Percentiles rank a stretch among this genome's conserved stretches.
Conservation (phyloP, 2,113 vertebrate species). For the Tragelaphus strepsiceros region DNA sequence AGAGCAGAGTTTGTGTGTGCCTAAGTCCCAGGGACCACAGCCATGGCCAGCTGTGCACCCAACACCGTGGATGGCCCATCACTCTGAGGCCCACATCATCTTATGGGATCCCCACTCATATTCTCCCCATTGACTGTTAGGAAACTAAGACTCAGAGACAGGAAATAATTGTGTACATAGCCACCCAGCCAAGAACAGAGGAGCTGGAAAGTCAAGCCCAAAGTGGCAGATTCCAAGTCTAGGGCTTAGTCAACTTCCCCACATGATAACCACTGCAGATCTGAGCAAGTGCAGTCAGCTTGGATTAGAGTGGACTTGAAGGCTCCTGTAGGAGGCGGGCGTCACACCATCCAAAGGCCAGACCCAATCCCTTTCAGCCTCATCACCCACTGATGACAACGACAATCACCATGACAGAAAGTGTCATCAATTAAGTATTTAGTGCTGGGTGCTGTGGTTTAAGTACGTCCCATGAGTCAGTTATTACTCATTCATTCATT, state of each 20-base stretch:
- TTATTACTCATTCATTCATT: neutral
- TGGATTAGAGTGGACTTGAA: neutral
- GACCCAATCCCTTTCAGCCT: neutral
- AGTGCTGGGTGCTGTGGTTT: neutral
- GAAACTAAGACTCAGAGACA: neutral
- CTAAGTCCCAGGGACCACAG: neutral
- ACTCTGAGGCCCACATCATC: neutral
- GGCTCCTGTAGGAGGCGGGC: neutral
- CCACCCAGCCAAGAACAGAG: neutral
- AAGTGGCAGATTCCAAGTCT: neutral
- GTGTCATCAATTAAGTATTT: neutral
- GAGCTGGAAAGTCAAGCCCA: neutral
- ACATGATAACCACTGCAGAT: fast-evolving
- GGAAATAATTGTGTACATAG: neutral
- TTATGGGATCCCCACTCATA: too few species aligned
- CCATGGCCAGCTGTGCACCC: fast-evolving
- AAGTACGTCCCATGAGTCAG: neutral
- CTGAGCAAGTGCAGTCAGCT: neutral
- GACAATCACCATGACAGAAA: neutral
- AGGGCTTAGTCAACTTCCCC: neutral
- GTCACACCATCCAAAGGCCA: neutral
- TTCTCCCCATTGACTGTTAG: neutral
- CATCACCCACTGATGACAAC: fast-evolving
- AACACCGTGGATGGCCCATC: neutral
- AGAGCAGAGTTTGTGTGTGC: neutral